phyloP scores from a whole-genome alignment of 2,113 vertebrate genomes.

The Solenodon paradoxus region DNA sequence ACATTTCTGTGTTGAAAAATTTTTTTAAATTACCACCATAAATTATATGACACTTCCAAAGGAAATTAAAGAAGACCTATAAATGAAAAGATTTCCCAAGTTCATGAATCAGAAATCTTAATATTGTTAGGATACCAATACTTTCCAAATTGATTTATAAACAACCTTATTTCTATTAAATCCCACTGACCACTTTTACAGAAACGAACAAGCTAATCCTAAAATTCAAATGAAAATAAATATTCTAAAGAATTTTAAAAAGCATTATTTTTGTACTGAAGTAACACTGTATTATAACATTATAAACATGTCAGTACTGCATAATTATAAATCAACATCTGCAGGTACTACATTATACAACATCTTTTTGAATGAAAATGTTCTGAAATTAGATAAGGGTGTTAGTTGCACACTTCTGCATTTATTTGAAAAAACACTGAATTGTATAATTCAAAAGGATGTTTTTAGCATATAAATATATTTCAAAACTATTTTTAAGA shows the following conservation, averaged over 20 bases:
- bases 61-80: neutral
- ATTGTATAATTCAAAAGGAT: neutral
- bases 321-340: no score
- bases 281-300: no score
- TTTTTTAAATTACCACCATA: no score
- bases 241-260: no score
- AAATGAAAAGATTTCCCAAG: neutral
- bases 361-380: neutral
- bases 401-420: neutral
- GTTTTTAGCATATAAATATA: neutral
- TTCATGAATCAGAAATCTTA: neutral
- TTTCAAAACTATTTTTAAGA: neutral
- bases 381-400: neutral
- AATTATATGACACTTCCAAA: neutral
- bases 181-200: neutral
- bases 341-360: no score
- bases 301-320: no score
- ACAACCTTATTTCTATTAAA: neutral
- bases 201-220: neutral
- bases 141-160: neutral
- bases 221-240: conserved; percentile 3
- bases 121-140: neutral
- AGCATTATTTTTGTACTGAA: no score
- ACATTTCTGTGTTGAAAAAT: no score
- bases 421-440: neutral